Conservation (phyloP, 2,888 invertebrate species). For the Parelbella ahira region DNA sequence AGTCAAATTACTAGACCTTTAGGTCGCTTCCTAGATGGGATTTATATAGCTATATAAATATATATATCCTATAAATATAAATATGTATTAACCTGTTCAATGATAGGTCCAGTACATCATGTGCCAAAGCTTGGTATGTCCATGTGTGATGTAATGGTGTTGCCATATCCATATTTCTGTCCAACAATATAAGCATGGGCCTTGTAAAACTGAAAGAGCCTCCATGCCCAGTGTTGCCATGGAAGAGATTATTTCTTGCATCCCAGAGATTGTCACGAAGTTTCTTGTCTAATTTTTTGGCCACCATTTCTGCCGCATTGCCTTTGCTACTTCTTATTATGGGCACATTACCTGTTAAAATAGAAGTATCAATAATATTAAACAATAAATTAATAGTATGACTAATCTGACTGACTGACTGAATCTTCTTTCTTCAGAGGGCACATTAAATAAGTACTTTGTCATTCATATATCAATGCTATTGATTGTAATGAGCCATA, state of each 20-base stretch:
- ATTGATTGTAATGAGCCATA: too few species aligned
- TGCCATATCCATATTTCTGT: slow-evolving; percentile 97
- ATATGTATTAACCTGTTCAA: slow-evolving; percentile 90
- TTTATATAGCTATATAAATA: too few species aligned
- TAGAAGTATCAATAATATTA: too few species aligned
- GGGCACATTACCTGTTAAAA: slow-evolving; percentile 86
- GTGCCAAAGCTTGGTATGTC: slow-evolving; percentile 99
- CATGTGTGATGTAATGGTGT: slow-evolving; percentile 99
- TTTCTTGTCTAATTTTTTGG: slow-evolving; percentile 97
- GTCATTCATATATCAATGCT: too few species aligned
- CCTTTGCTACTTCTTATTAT: slow-evolving; percentile 95
- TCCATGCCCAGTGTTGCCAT: slow-evolving; percentile 88
- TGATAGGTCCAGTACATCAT: slow-evolving; percentile 96
- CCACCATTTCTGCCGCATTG: slow-evolving; percentile 99
- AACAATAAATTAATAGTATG: too few species aligned
- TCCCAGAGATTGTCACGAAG: slow-evolving; percentile 98
- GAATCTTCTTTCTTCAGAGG: too few species aligned
- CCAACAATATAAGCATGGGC: slow-evolving; percentile 94
- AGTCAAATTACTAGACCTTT: too few species aligned
- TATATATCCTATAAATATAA: too few species aligned
- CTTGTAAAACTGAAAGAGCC: slow-evolving; percentile 93
- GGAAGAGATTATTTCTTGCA: slow-evolving; percentile 96
- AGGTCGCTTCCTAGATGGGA: too few species aligned
- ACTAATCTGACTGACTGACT: too few species aligned
- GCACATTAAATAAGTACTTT: too few species aligned